Conservation (phyloP, 2,113 vertebrate species). For the Alligator mississippiensis region DNA sequence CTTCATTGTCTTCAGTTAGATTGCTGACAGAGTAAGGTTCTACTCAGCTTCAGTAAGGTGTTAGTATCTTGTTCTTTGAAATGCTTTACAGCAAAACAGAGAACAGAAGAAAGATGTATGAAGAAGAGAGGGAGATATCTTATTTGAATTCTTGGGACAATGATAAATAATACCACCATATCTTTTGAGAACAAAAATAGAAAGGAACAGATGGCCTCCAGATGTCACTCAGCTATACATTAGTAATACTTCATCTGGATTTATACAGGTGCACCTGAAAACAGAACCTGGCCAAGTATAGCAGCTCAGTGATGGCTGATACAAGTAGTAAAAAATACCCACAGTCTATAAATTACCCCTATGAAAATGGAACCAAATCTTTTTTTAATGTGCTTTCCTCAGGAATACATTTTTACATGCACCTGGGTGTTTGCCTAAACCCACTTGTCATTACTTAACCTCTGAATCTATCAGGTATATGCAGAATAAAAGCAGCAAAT, state of each 20-base stretch:
- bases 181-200: background rate
- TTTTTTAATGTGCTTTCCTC: constrained; percentile 51
- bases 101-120: accelerated
- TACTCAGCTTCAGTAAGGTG: background rate
- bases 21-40: background rate
- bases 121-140: background rate
- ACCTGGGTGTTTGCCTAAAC: constrained; percentile 37
- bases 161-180: background rate
- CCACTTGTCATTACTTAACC: constrained; percentile 64
- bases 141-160: background rate
- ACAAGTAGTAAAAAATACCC: constrained; percentile 50
- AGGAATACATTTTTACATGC: constrained; percentile 47
- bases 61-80: background rate
- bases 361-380: constrained; percentile 64
- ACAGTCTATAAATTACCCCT: constrained; percentile 68
- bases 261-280: background rate
- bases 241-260: background rate
- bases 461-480: constrained; percentile 62
- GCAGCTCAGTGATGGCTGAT: constrained; percentile 35
- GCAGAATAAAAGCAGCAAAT: constrained; percentile 68
- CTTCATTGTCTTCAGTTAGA: background rate
- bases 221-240: background rate
- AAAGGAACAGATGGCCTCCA: background rate
- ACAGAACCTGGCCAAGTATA: background rate
- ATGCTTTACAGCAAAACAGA: background rate